Percentiles rank a stretch among this genome's conserved stretches.
These are phyloP conservation scores for Falco cherrug DNA, from an alignment of 2,797 vertebrate species.

Conservation along the genomic window DNA sequence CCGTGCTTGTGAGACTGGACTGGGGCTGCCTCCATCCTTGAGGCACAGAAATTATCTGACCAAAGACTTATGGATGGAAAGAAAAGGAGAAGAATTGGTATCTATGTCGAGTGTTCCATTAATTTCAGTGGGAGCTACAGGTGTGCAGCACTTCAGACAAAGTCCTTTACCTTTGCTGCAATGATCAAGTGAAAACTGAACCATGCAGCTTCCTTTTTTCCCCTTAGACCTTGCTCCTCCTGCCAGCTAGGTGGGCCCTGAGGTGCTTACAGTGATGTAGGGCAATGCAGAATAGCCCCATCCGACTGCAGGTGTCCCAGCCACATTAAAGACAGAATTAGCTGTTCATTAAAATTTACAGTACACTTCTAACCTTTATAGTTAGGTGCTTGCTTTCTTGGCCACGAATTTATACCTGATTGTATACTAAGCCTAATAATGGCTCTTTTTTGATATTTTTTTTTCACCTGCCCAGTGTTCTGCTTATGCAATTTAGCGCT, in stretches of 20 bases:
- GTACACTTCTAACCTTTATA: neutral
- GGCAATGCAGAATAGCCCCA: neutral
- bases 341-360: neutral
- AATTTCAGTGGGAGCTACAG: neutral
- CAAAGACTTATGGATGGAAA: neutral
- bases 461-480: neutral
- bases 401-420: neutral
- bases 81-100: neutral
- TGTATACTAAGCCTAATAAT: neutral
- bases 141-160: neutral
- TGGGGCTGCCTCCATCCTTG: neutral
- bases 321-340: neutral
- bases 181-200: neutral
- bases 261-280: neutral
- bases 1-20: neutral
- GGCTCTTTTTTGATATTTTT: rapidly evolving
- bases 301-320: neutral
- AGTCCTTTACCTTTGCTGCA: neutral
- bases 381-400: neutral
- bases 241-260: neutral
- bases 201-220: neutral
- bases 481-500: neutral
- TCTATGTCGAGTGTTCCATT: neutral
- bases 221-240: neutral
- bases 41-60: neutral